phyloP scores from a whole-genome alignment of 1,140 invertebrate species.

The Drosophila saltans region DNA sequence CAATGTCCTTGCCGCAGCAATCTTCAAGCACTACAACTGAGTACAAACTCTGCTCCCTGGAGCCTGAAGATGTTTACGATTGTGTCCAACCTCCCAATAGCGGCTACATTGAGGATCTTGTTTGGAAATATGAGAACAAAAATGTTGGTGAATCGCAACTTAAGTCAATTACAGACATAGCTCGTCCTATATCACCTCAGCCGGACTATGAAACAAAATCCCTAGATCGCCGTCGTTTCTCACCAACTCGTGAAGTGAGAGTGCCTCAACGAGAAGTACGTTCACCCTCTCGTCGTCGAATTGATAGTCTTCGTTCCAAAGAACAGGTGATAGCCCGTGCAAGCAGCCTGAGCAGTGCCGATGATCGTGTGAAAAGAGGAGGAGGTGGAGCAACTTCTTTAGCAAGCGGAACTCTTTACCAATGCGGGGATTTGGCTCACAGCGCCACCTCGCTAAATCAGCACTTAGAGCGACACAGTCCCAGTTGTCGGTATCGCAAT shows the following conservation, averaged over 20 bases:
- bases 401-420: constrained; percentile 70
- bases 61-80: constrained; percentile 63
- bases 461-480: constrained; percentile 68
- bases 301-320: constrained; percentile 80
- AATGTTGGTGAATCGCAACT: constrained; percentile 28
- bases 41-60: constrained; percentile 45
- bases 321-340: constrained; percentile 84
- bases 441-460: constrained; percentile 75
- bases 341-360: constrained; percentile 86
- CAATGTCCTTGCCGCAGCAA: constrained; percentile 54
- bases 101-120: constrained; percentile 75
- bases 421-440: constrained; percentile 75
- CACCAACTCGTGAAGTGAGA: constrained; percentile 73
- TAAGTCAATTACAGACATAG: constrained; percentile 57
- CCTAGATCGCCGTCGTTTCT: constrained; percentile 64
- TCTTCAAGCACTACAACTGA: constrained; percentile 11
- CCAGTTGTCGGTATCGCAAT: constrained; percentile 85
- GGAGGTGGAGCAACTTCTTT: constrained; percentile 39
- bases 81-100: constrained; percentile 16
- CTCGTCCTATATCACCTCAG: constrained; percentile 59
- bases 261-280: constrained; percentile 84
- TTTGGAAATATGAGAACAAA: constrained; percentile 75
- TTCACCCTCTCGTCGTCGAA: constrained; percentile 87
- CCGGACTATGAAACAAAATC: constrained; percentile 22
- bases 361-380: constrained; percentile 69